Conservation (phyloP, 2,797 vertebrate genomes). For the Protonibea diacanthus region DNA sequence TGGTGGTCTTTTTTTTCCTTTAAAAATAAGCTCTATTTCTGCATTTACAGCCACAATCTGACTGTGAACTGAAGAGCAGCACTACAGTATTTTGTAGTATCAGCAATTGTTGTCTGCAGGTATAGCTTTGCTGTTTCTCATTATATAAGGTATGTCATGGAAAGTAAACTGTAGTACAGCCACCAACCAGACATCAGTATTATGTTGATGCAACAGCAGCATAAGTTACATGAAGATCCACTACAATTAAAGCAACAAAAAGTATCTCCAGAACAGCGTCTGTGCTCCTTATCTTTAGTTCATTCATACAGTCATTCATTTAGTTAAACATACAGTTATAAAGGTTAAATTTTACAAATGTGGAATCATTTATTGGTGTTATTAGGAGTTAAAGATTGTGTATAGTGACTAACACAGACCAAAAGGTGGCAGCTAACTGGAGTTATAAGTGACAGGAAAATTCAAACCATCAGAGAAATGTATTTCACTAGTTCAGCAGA, state of each 20-base stretch:
- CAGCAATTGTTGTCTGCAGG: neutral
- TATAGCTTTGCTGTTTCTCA: neutral
- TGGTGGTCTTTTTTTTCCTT: neutral
- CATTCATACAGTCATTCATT: too few relatives aligned
- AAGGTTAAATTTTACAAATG: too few relatives aligned
- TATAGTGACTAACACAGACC: too few relatives aligned
- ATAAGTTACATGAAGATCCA: too few relatives aligned
- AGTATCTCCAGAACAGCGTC: neutral
- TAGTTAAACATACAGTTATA: too few relatives aligned
- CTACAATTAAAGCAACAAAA: neutral
- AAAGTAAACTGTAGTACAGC: conserved; percentile 5
- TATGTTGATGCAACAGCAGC: neutral
- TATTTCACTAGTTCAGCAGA: too few relatives aligned
- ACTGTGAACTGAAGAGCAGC: neutral
- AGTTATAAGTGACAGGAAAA: too few relatives aligned
- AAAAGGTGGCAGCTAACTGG: too few relatives aligned
- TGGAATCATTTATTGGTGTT: too few relatives aligned
- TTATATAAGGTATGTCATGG: neutral
- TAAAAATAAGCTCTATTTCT: neutral
- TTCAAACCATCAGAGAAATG: too few relatives aligned
- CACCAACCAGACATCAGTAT: neutral
- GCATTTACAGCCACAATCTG: neutral
- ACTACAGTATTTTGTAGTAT: neutral
- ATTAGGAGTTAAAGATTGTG: too few relatives aligned
- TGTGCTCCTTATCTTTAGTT: neutral